These are phyloP conservation scores for Panagrolaimus sp. DNA, from an alignment of 1,140 invertebrate genomes.

Conservation along the genomic window DNA sequence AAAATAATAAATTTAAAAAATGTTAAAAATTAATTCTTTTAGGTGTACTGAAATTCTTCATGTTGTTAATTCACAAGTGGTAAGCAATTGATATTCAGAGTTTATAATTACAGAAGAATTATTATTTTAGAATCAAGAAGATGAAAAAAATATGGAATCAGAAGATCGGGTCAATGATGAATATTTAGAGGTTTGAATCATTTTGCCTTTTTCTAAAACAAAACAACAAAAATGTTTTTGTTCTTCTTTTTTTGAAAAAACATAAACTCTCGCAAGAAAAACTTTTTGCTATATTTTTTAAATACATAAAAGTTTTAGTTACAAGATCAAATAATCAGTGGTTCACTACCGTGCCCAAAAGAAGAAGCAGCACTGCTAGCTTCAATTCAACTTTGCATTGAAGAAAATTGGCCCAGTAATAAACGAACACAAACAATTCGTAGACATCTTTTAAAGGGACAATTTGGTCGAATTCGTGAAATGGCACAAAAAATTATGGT, in stretches of 20 bases:
- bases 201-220: not conserved
- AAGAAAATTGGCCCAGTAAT: conserved; percentile 66
- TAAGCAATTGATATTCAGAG: conserved; percentile 1
- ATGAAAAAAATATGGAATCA: conserved; percentile 46
- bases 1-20: too few relatives aligned
- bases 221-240: too few relatives aligned
- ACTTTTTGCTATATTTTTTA: not conserved
- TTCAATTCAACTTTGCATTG: conserved; percentile 67
- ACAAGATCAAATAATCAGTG: conserved; percentile 66
- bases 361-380: conserved; percentile 69
- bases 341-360: conserved; percentile 67
- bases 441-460: conserved; percentile 54
- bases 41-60: conserved; percentile 53
- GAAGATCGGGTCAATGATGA: conserved; percentile 58
- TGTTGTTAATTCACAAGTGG: conserved; percentile 52
- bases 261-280: not conserved
- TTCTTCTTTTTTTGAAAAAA: not conserved
- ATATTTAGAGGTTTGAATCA: conserved; percentile 53
- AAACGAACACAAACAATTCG: conserved; percentile 57
- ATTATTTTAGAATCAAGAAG: conserved; percentile 47
- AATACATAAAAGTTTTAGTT: conserved; percentile 61
- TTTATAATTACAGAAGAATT: not conserved
- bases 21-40: too few relatives aligned
- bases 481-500: conserved; percentile 57
- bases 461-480: conserved; percentile 59